Evolutionary conservation across 2,113 vertebrate genomes (phyloP), one percentile per base, ranked within the genome.

Genomic region (Carettochelys insculpta): DNA sequence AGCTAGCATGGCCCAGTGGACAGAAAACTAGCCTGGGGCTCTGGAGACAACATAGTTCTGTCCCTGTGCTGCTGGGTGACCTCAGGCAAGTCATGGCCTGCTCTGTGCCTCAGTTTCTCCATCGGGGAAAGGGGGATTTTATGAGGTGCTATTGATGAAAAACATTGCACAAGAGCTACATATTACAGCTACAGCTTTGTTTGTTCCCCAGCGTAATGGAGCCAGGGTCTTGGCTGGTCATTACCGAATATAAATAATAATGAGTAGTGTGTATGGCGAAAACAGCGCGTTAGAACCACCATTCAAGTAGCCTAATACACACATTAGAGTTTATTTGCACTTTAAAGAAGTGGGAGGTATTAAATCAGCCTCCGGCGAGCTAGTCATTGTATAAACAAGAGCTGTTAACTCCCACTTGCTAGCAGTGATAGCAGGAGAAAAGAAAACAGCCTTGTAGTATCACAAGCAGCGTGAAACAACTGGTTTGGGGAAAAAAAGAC

Each of bases 271-370:
- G 34, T 38, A 38, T 68, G 19, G 61, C n/a, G 61, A 38, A 38
- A 61, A 10, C n/a, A 38, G 61, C 11, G 61, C 61, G 22, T 68
- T 68, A 95, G 96, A 93, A 85, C 90, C 83, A 93, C 92, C 85
- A 50, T 92, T 97, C 94, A 73, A 96, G 95, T 65, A 94, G 94
- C 94, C 97, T 83, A 95, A 94, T 88, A 88, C 95, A 97, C 96
- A 95, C 94, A 96, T 90, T 83, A 89, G 86, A 75, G 93, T 96
- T 95, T 95, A 96, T 98, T 97, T 98, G 96, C 96, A 95, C 96
- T 97, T 95, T 90, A 88, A 94, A 97, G 96, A 91, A 95, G 96
- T 81, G 79, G 90, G 96, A 96, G 96, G 94, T 79, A 87, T 91
- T 75, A 95, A 93, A 91, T 17, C 50, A 88, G 94, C 95, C 95